phyloP scores from a whole-genome alignment of 2,888 invertebrate genomes.

The Harpagoxenus sublaevis region DNA sequence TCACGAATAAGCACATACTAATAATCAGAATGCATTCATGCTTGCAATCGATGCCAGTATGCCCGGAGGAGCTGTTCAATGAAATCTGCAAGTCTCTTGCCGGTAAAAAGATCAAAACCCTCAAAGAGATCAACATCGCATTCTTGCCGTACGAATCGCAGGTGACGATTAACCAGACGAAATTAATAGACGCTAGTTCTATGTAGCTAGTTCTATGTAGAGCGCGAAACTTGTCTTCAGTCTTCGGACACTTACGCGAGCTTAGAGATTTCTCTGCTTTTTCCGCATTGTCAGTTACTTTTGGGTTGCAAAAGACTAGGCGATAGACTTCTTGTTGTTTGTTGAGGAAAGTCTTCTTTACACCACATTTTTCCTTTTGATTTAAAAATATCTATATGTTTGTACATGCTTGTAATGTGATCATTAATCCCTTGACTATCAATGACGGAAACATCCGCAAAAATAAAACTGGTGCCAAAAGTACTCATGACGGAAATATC shows the following conservation, averaged over 20 bases:
- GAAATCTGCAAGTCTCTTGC: slow-evolving; percentile 98
- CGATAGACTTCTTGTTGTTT: slow-evolving; percentile 60
- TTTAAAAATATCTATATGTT: slow-evolving; percentile 6
- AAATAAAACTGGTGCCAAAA: too few relatives aligned
- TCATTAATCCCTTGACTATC: neutral
- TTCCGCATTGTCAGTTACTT: slow-evolving; percentile 39
- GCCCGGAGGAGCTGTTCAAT: slow-evolving; percentile 99
- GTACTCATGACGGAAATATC: too few relatives aligned
- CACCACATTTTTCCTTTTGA: slow-evolving; percentile 19
- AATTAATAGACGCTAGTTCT: slow-evolving; percentile 60
- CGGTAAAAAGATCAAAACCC: slow-evolving; percentile 97
- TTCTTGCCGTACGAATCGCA: slow-evolving; percentile 99
- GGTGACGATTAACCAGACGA: slow-evolving; percentile 88
- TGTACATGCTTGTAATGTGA: slow-evolving; percentile 20
- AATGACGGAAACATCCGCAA: too few relatives aligned
- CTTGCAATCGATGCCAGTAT: slow-evolving; percentile 89
- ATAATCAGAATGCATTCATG: slow-evolving; percentile 79
- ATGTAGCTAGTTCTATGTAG: slow-evolving; percentile 36
- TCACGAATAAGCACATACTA: slow-evolving; percentile 75
- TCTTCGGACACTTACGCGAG: slow-evolving; percentile 47
- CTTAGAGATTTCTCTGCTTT: slow-evolving; percentile 40
- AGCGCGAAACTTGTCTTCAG: slow-evolving; percentile 42
- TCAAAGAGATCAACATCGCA: slow-evolving; percentile 99
- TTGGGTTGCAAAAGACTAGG: slow-evolving; percentile 58
- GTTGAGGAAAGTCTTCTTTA: slow-evolving; percentile 12